These are phyloP conservation scores for Ostrea denselamellosa DNA, from an alignment of 1,140 invertebrate genomes.

Conservation along the genomic window DNA sequence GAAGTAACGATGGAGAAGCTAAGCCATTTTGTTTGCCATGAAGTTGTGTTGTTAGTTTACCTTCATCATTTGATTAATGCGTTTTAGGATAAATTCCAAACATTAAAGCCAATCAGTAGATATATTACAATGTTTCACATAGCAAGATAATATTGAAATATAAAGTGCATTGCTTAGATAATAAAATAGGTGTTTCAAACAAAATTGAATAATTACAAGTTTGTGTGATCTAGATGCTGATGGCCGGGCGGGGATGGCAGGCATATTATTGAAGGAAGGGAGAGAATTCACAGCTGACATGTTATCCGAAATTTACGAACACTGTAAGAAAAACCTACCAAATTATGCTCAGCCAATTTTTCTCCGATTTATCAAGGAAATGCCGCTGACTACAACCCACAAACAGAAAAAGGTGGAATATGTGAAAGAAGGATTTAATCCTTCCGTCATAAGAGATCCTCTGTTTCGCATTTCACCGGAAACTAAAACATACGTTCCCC, in stretches of 20 bases:
- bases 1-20: too few species aligned
- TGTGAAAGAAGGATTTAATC: conserved; percentile 93
- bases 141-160: too few species aligned
- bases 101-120: too few species aligned
- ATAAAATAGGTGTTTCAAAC: too few species aligned
- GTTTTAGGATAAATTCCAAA: too few species aligned
- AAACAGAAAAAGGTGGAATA: conserved; percentile 79
- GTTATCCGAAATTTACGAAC: conserved; percentile 64
- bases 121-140: too few species aligned
- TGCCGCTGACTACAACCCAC: conserved; percentile 65
- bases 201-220: too few species aligned
- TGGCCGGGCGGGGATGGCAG: conserved; percentile 58
- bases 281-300: conserved; percentile 48
- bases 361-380: conserved; percentile 83
- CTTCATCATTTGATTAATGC: too few species aligned
- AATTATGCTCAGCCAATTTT: conserved; percentile 92
- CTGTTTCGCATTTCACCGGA: conserved; percentile 85
- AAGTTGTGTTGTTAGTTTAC: too few species aligned
- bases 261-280: conserved; percentile 73
- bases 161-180: too few species aligned
- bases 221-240: conserved; percentile 45
- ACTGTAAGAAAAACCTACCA: conserved; percentile 82
- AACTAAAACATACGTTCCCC: conserved; percentile 81
- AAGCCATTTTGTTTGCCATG: too few species aligned
- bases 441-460: conserved; percentile 86